Base-by-base conservation (phyloP, 37 sponge, comb jelly and placozoan species). In the Hormiphora californensis region DNA sequence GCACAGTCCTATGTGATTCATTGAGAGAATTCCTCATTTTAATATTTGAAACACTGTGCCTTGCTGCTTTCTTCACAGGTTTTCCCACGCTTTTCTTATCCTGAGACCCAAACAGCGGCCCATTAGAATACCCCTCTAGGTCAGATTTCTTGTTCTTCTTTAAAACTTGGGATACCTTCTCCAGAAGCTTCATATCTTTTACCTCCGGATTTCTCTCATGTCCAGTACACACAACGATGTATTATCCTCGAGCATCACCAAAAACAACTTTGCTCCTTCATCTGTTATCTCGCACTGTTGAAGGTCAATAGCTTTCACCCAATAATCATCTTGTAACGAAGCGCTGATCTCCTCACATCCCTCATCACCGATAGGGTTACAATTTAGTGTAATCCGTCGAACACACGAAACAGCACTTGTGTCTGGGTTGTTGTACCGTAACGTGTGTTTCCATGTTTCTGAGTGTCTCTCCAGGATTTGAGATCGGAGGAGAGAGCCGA, bases 281-380 rank as follows among this genome's bases (percentile, higher is more conserved):
- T 73, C 81, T 3, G 81, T 40, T 73, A 73, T 73, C 21, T 73
- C 81, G 43, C 81, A 73, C 81, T 73, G 81, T 33, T 73, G 81
- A n/a, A 73, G 3, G 25, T 73, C 81, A 73, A 73, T 22, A 41
- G 81, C 81, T 36, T 36, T 73, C 4, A 73, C 43, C 81, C 81
- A 73, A 41, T 73, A 73, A 41, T 73, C 81, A 73, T 73, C 81
- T 73, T 73, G 81, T 30, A 73, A 36, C 17, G 81, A 33, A 40
- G 41, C 23, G 8, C 39, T 32, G 21, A 73, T 73, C 21, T 43
- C 23, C 23, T 73, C 81, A 73, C 81, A 73, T 4, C 81, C 81
- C 8, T 73, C 81, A 73, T 73, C 81, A 73, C 81, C 81, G 43
- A 73, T 73, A 0, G 81, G 46, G 25, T 73, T 73, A 19, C 81